Percentiles rank a stretch among this genome's conserved stretches.
Evolutionary conservation across 1,140 invertebrate genomes (phyloP).

Genomic region (Chionoecetes opilio): DNA sequence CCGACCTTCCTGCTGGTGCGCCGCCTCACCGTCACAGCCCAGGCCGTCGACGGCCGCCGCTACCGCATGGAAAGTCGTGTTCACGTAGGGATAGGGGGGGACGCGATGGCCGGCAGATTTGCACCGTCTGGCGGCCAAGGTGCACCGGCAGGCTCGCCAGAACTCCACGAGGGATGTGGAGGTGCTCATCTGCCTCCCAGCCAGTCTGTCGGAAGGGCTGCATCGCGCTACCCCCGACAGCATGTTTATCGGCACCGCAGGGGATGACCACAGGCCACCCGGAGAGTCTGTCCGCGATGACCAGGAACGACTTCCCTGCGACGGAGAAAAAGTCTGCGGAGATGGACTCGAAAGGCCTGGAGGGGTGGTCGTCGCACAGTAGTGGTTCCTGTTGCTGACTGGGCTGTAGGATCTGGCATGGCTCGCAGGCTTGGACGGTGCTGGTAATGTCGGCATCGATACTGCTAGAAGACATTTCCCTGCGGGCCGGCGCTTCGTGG

Average conservation of each 20-base stretch:
- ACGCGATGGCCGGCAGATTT: conserved; percentile 84
- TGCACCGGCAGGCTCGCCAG: conserved; percentile 18
- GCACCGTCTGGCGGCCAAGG: conserved; percentile 40
- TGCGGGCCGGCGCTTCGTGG: too few species aligned
- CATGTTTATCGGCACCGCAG: conserved; percentile 64
- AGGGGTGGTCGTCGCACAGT: not conserved
- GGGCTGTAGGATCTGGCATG: too few species aligned
- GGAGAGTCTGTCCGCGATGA: too few species aligned
- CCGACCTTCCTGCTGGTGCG: conserved; percentile 91
- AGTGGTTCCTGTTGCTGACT: conserved; percentile 39
- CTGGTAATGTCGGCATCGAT: too few species aligned
- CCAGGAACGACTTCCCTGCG: too few species aligned
- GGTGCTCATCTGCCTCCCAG: conserved; percentile 68
- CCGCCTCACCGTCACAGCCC: conserved; percentile 86
- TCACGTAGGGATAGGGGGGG: conserved; percentile 89
- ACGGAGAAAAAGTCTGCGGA: too few species aligned
- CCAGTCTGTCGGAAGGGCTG: conserved; percentile 61
- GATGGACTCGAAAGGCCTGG: too few species aligned
- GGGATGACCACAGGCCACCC: conserved; percentile 54
- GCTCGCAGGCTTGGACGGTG: too few species aligned
- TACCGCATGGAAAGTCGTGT: conserved; percentile 88
- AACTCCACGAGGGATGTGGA: conserved; percentile 64
- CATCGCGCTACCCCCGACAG: not conserved
- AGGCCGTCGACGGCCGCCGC: conserved; percentile 86
- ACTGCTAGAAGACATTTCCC: too few species aligned